These are phyloP conservation scores for Cetonia aurata DNA, from an alignment of 2,888 invertebrate species.

Conservation along the genomic window DNA sequence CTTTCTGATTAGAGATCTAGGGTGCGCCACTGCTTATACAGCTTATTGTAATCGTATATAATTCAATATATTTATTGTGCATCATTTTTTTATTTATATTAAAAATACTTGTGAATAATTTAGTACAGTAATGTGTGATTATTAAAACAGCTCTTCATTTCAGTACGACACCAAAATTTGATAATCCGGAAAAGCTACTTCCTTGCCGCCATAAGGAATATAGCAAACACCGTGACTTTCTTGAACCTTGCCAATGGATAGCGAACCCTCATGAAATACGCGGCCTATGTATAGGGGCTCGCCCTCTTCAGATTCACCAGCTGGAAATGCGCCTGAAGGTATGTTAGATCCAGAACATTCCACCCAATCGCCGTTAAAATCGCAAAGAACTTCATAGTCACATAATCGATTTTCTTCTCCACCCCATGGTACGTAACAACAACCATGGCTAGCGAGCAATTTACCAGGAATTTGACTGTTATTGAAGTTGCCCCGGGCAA, in stretches of 20 bases:
- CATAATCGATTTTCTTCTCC: conserved; percentile 77
- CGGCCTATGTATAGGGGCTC: conserved; percentile 85
- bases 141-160: neutral
- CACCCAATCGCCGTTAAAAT: conserved; percentile 64
- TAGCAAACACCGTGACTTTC: conserved; percentile 85
- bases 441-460: conserved; percentile 77
- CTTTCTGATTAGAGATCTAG: too few relatives aligned
- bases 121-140: too few relatives aligned
- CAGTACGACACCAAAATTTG: conserved; percentile 74
- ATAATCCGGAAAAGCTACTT: conserved; percentile 82
- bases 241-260: conserved; percentile 87
- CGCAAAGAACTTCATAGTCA: conserved; percentile 75
- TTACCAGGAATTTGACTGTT: conserved; percentile 85
- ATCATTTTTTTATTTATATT: neutral
- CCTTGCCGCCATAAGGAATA: conserved; percentile 85
- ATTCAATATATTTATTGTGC: neutral
- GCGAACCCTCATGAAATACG: conserved; percentile 80
- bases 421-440: conserved; percentile 81
- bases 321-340: conserved; percentile 79
- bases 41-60: too few relatives aligned
- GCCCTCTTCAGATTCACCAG: conserved; percentile 80
- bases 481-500: conserved; percentile 78
- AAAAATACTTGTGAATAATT: too few relatives aligned
- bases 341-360: conserved; percentile 70
- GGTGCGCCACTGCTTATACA: too few relatives aligned